A percentile compares a stretch with the other conserved stretches of the same genome.
These are phyloP conservation scores for Andrena trimmerana DNA, from an alignment of 2,888 invertebrate species.

Conservation along the genomic window DNA sequence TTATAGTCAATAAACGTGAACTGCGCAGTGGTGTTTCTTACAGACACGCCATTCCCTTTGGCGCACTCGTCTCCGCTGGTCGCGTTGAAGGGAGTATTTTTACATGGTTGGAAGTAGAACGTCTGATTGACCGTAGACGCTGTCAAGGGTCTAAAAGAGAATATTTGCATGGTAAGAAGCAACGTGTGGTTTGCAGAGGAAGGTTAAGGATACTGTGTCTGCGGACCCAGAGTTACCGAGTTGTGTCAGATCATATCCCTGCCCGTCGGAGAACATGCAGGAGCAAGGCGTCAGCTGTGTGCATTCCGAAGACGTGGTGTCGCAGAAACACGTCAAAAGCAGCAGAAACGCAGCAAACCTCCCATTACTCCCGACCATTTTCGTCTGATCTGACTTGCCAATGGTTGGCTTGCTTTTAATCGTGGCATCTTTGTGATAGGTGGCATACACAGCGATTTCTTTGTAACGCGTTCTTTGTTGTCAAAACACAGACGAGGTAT, in stretches of 20 bases:
- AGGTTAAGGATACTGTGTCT: conserved; percentile 60
- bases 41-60: conserved; percentile 65
- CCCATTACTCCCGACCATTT: conserved; percentile 46
- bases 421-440: too few species aligned
- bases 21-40: conserved; percentile 51
- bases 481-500: too few species aligned
- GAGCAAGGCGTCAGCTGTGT: conserved; percentile 73
- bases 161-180: background rate
- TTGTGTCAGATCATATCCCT: conserved; percentile 76
- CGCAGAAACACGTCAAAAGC: conserved; percentile 44
- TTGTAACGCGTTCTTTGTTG: background rate
- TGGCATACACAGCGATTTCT: background rate
- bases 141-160: conserved; percentile 12
- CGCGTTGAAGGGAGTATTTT: conserved; percentile 63
- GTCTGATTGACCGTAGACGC: rapidly evolving
- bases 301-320: conserved; percentile 71
- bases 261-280: conserved; percentile 80
- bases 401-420: background rate
- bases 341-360: conserved; percentile 27
- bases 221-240: conserved; percentile 62
- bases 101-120: conserved; percentile 83
- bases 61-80: conserved; percentile 45
- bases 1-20: background rate
- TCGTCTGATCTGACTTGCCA: conserved; percentile 4
- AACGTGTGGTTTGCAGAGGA: background rate